Evolutionary conservation across 1,140 invertebrate species (phyloP).

Genomic region (Anastrepha obliqua): DNA sequence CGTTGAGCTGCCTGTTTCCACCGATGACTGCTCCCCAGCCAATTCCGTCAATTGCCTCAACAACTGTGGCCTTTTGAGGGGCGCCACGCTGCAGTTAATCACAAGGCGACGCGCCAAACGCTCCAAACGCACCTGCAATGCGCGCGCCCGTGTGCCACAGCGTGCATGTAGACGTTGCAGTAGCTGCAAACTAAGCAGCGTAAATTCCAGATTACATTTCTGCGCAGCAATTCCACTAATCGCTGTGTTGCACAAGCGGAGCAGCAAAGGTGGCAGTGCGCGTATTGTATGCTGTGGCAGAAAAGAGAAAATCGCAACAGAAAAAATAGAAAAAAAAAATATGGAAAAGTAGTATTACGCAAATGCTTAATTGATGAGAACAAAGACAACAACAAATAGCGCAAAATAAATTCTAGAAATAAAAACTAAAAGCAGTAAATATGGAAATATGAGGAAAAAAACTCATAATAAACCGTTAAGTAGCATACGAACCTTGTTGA

Average conservation of each 20-base stretch:
- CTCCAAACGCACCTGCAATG: conserved; percentile 32
- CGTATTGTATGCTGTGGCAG: conserved; percentile 6
- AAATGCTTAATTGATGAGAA: too few species aligned
- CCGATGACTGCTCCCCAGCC: not conserved
- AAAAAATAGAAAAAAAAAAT: not conserved
- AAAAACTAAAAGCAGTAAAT: not conserved
- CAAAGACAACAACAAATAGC: not conserved
- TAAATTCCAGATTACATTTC: not conserved
- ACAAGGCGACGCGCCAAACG: conserved; percentile 33
- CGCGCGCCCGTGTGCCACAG: not conserved
- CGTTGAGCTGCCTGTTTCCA: not conserved
- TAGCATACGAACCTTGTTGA: conserved; percentile 55
- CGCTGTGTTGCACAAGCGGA: not conserved
- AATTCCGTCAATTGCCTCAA: conserved; percentile 15
- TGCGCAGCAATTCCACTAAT: not conserved
- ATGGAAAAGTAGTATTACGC: too few species aligned
- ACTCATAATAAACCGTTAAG: not conserved
- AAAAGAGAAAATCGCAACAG: not conserved
- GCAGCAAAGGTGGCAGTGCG: not conserved
- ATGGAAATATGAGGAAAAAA: not conserved
- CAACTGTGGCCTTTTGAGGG: not conserved
- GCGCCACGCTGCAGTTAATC: not conserved
- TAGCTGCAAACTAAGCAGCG: conserved; percentile 10
- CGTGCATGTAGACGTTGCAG: not conserved
- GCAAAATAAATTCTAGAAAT: not conserved